Conservation (phyloP, 2,113 vertebrate species). For the human (Homo sapiens) region GRCh38 chr19:4404501-4405000, state of each 20-base stretch:
- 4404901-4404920: background rate
- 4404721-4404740: conserved; percentile 24
- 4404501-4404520: background rate
- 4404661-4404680: background rate
- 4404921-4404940: background rate
- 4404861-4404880: background rate
- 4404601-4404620: background rate
- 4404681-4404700: background rate
- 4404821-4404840: background rate
- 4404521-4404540: background rate
- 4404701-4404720: background rate
- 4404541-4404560: background rate
- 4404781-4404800: background rate
- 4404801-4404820: background rate
- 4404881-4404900: background rate
- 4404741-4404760: background rate
- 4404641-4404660: background rate
- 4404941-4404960: background rate
- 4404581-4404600: too few species aligned
- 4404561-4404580: background rate
- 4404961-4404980: background rate
- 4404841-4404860: background rate
- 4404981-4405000: background rate
- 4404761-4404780: background rate
- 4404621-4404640: background rate